A percentile compares a stretch with the other conserved stretches of the same genome.
Evolutionary conservation across 2,113 vertebrate genomes (phyloP).

Genomic region (Plestiodon gilberti): DNA sequence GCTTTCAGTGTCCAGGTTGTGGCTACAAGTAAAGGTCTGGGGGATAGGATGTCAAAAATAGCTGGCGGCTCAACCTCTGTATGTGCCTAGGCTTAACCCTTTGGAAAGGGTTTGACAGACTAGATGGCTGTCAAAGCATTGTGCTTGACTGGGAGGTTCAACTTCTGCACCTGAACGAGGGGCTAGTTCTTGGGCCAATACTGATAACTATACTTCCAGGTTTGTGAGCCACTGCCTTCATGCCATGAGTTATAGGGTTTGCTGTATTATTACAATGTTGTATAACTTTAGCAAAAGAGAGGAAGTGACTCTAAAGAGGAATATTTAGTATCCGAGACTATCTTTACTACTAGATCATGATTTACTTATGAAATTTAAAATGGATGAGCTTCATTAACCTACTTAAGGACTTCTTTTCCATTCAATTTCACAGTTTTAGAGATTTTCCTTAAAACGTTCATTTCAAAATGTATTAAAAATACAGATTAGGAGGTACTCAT

Average conservation of each 20-base stretch:
- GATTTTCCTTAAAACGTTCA: constrained; percentile 8
- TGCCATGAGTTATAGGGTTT: neutral
- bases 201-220: neutral
- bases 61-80: too few relatives aligned
- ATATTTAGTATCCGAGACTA: constrained; percentile 21
- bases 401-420: constrained; percentile 43
- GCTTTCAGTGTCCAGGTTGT: too few relatives aligned
- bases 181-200: too few relatives aligned
- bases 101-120: too few relatives aligned
- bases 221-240: neutral
- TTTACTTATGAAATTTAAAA: constrained; percentile 42
- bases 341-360: constrained; percentile 41
- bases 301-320: neutral
- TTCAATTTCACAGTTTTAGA: constrained; percentile 35
- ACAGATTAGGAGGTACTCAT: neutral
- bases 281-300: neutral
- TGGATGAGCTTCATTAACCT: constrained; percentile 40
- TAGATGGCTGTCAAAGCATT: neutral
- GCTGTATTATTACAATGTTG: neutral
- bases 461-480: neutral
- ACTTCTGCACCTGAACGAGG: too few relatives aligned
- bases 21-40: too few relatives aligned
- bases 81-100: too few relatives aligned
- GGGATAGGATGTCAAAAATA: too few relatives aligned
- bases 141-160: neutral